A percentile compares a stretch with the other conserved stretches of the same genome.
Evolutionary conservation across 2,797 vertebrate genomes (phyloP).

Genomic region (Champsocephalus esox): DNA sequence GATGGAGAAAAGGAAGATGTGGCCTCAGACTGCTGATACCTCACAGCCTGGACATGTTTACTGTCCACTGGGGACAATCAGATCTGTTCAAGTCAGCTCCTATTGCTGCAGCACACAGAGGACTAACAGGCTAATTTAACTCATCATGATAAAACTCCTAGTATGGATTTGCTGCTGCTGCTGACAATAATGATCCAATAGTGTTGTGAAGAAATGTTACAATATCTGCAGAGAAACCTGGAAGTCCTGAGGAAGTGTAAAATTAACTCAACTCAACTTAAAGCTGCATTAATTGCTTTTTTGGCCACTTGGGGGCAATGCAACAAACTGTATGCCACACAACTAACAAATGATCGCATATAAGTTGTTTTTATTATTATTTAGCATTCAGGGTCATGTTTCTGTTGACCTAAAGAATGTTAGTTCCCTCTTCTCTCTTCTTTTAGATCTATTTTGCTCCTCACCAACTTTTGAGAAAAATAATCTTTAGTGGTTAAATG

Average conservation of each 20-base stretch:
- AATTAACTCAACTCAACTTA: not conserved
- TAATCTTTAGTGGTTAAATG: not conserved
- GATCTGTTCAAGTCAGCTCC: constrained; percentile 56
- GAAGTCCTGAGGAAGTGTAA: not conserved
- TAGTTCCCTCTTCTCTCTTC: not conserved
- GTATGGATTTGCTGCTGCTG: not conserved
- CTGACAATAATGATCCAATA: not conserved
- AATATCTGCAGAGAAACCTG: not conserved
- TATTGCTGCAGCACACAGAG: constrained; percentile 41
- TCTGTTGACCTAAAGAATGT: not conserved
- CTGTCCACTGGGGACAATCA: constrained; percentile 71
- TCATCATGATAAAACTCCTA: not conserved
- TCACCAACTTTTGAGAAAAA: not conserved
- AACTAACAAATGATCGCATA: not conserved
- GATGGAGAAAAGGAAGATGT: constrained; percentile 68
- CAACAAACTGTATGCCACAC: not conserved
- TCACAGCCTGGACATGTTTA: constrained; percentile 77
- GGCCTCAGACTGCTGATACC: constrained; percentile 72
- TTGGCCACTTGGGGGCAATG: not conserved
- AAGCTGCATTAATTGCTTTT: not conserved
- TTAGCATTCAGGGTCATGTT: not conserved
- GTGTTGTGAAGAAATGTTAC: not conserved
- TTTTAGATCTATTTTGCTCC: not conserved
- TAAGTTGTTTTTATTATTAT: not conserved
- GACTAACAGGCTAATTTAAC: constrained; percentile 27